phyloP scores from a whole-genome alignment of 2,113 vertebrate genomes.

The Tautogolabrus adspersus region DNA sequence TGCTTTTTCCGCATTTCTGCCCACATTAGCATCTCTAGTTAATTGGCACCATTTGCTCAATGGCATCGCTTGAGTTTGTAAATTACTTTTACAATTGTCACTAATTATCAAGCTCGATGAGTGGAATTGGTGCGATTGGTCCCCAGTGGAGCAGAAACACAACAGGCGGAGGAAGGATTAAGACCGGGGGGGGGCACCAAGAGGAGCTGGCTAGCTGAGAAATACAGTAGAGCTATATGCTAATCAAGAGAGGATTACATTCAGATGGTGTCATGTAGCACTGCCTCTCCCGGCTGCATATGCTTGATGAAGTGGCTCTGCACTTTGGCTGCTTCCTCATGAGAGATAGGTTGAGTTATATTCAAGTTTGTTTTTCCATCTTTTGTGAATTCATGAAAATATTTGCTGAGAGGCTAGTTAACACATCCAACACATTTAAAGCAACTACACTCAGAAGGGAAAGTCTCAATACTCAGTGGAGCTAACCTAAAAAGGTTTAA shows the following conservation, averaged over 20 bases:
- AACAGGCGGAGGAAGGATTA: slow-evolving; percentile 75
- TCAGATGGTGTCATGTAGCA: slow-evolving; percentile 55
- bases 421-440: no score
- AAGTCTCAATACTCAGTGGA: no score
- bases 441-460: no score
- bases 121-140: slow-evolving; percentile 79
- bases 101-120: slow-evolving; percentile 85
- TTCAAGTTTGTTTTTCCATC: background rate
- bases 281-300: slow-evolving; percentile 41
- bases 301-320: slow-evolving; percentile 52
- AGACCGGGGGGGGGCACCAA: slow-evolving; percentile 52
- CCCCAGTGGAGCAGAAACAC: slow-evolving; percentile 74
- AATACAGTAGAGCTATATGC: slow-evolving; percentile 52
- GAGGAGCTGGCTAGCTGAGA: slow-evolving; percentile 58
- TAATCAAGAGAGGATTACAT: slow-evolving; percentile 63
- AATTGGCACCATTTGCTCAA: slow-evolving; percentile 82
- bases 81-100: slow-evolving; percentile 82
- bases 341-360: slow-evolving; percentile 8
- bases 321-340: slow-evolving; percentile 39
- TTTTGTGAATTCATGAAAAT: background rate
- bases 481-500: no score
- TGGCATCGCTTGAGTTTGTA: slow-evolving; percentile 76
- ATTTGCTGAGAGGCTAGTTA: slow-evolving; percentile 10
- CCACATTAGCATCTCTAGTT: slow-evolving; percentile 79
- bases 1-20: slow-evolving; percentile 71